phyloP scores from a whole-genome alignment of 30 jellyfish, hydroid and myxozoan genomes.

The Hydra vulgaris region DNA sequence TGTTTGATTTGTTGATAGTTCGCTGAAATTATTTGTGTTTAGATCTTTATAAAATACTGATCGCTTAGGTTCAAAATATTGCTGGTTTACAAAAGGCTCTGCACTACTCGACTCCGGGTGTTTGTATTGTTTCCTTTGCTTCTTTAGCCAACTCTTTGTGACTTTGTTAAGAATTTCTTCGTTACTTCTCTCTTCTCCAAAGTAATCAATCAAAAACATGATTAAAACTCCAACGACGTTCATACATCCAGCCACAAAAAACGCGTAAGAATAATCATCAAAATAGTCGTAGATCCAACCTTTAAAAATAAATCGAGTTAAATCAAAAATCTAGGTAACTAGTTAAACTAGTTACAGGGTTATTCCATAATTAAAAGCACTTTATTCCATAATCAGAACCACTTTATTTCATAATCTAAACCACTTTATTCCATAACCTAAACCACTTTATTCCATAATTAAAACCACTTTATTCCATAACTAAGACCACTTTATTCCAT shows the following conservation, averaged over 20 bases:
- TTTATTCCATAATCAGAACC: no score
- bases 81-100: not conserved
- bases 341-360: not conserved
- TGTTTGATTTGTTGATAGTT: not conserved
- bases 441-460: no score
- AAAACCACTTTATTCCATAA: no score
- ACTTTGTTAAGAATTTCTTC: not conserved
- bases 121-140: not conserved
- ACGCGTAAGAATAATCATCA: constrained; percentile 74
- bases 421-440: no score
- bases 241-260: constrained; percentile 86
- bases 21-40: not conserved
- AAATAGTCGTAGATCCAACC: constrained; percentile 90
- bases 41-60: not conserved
- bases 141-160: not conserved
- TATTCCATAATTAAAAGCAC: no score
- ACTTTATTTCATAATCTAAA: no score
- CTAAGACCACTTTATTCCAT: no score
- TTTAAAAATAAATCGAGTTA: constrained; percentile 9
- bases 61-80: not conserved
- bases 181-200: no score
- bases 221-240: constrained; percentile 90
- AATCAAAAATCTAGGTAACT: no score
- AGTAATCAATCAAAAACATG: constrained; percentile 61
- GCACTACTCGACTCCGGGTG: not conserved